These are phyloP conservation scores for Natrix natrix DNA, from an alignment of 2,797 vertebrate species.

Conservation along the genomic window DNA sequence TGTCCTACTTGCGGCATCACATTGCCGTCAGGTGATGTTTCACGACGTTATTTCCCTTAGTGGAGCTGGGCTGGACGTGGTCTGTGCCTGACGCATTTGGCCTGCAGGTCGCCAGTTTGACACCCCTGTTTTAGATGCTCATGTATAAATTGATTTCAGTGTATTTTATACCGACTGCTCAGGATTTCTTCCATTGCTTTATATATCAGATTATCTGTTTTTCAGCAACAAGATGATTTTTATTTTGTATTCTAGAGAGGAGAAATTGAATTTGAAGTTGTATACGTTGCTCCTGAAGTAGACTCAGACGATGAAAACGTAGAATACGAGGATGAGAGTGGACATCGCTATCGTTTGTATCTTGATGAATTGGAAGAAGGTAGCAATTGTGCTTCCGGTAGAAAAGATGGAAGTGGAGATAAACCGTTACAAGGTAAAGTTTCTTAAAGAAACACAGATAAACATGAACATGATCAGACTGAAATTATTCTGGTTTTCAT, in stretches of 20 bases:
- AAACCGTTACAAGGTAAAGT: slow-evolving; percentile 83
- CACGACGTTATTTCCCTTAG: neutral
- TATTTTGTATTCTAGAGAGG: slow-evolving; percentile 78
- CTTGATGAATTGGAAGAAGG: slow-evolving; percentile 91
- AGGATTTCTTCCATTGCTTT: neutral
- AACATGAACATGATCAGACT: neutral
- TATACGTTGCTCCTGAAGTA: slow-evolving; percentile 97
- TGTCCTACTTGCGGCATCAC: neutral
- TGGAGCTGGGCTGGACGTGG: neutral
- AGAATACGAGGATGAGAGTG: slow-evolving; percentile 96
- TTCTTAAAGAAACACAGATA: neutral
- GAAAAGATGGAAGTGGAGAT: slow-evolving; percentile 72
- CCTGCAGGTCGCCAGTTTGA: neutral
- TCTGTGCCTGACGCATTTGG: neutral
- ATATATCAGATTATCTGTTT: neutral
- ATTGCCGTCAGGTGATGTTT: neutral
- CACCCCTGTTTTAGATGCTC: neutral
- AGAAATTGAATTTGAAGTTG: slow-evolving; percentile 97
- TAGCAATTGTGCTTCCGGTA: slow-evolving; percentile 68
- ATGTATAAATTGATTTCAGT: neutral
- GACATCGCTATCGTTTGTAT: slow-evolving; percentile 95
- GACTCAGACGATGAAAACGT: slow-evolving; percentile 98
- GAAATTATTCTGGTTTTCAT: neutral
- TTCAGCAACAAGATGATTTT: slow-evolving; percentile 24
- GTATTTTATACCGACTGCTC: neutral